Base-by-base conservation (phyloP, 2,888 invertebrate genomes). In the Melieria crassipennis region DNA sequence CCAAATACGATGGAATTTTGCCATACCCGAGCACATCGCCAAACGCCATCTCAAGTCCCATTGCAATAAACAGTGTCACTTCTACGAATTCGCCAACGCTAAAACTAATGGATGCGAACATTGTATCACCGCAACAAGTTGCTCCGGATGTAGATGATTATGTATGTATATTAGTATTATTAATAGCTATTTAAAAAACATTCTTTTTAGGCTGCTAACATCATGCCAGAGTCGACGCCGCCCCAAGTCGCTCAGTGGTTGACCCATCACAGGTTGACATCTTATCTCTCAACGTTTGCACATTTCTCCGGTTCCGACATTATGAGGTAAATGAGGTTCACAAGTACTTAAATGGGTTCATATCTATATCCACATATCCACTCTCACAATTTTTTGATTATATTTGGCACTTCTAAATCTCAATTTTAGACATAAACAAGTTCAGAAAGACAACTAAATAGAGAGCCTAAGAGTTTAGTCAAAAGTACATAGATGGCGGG, bases 251-350 rank as follows among this genome's bases (percentile, higher is more conserved):
- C 90, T 64, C 89, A 91, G 73, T 97, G 97, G 97, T 88, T 97
- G 71, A 89, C 91, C 9, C 88, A 88, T 6, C 91, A 95, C 80
- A 90, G 96, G 75, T 96, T 97, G 88, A 89, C 90, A 0, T 90
- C 92, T 65, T 94, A 93, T 85, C 88, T 92, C 42, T 88, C 91
- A 66, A 93, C 94, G 0, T 96, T 97, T 85, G 89, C 92, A 73
- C 94, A 93, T 84, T 97, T 95, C 88, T 93, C 94, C 52, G 97
- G 95, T 16, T 90, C 94, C 30, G 98, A 98, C 87, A 90, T 98
- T 82, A 88, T 98, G 78, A 91, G 96, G 85, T 90, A 75, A 79
- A 78, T 77, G 30, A 60, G 52, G 10, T 56, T 52, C 13, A 45
- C 52, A 7, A 30, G 30, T 30, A 30, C 30, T 30, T 30, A 30